Evolutionary conservation across 2,888 invertebrate genomes (phyloP), one percentile per base, ranked within the genome.

Genomic region (Patella ulyssiponensis): DNA sequence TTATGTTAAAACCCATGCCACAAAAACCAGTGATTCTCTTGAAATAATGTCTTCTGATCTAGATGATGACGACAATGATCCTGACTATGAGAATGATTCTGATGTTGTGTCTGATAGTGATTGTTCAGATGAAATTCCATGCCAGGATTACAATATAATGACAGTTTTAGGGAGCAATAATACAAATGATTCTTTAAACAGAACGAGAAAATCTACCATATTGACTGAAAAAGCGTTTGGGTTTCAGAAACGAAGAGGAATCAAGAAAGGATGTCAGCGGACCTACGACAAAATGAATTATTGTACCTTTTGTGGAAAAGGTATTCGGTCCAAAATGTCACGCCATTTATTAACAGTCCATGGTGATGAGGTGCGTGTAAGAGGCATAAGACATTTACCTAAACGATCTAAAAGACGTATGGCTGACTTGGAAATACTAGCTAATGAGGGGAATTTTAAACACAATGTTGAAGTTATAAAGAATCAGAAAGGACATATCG

Each of bases 381-480:
- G 17, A 14, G 54, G 75, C 33, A 72, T 82, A 54, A 52, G 15
- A 2, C 70, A 71, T 56, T 70, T 82, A 51, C 77, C 78, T 20
- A 79, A 81, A 71, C 70, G 53, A 74, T 77, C 76, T 7, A 69
- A 82, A 56, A 77, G 77, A 69, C 54, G 80, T 33, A 79, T 52
- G 73, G 56, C 76, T 23, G 56, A 73, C 27, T 53, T 82, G 52
- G 81, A 82, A 74, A 51, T 80, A 11, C 73, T 81, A 52, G 81
- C 72, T n/a, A 81, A 81, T 79, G 81, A 81, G 73, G 81, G 81
- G 69, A 82, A 81, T 51, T 81, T 82, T 53, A 79, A 79, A 51
- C 80, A 82, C 54, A 81, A 78, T 74, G 33, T 80, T 15, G 74
- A 78, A 44, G 81, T 82, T 17, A 20, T 79, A 51, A 71, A 76